Evolutionary conservation across 2,113 vertebrate genomes (phyloP), one percentile per base, ranked within the genome.

Genomic region (Prunella himalayana): DNA sequence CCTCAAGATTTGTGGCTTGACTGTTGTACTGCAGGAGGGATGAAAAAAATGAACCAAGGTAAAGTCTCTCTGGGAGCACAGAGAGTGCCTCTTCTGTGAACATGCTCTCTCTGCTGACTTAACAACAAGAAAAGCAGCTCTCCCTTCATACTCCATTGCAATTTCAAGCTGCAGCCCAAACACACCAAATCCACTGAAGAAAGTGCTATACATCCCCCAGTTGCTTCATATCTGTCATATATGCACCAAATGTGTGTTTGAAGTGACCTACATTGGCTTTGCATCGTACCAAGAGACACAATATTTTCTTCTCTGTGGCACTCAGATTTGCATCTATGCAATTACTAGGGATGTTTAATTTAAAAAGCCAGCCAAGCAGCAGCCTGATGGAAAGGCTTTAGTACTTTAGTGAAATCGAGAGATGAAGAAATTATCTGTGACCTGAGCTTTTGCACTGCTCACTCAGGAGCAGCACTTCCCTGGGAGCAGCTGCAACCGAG

Each of bases 211-310:
- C 20, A n/a, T 23, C 28, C 22, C 33, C 5, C 2, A 1, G 7
- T 28, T 56, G 37, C 41, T 80, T 54, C 66, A 33, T 9, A 41
- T 8, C 45, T 60, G 37, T 13, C 60, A 54, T 10, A 8, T 2
- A 18, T 7, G 13, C 9, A 4, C 51, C 25, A 77, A 4, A 28
- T 50, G 16, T 82, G 53, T 22, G 15, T 13, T 19, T 49, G 11
- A 39, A 77, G 68, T 50, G n/a, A 80, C 39, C 25, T 45, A 7
- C 7, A 10, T 1, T n/a, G 35, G 20, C 28, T 90, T 81, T 51
- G 59, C 20, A 10, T n/a, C 0, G 0, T 30, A 15, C 33, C 44
- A 19, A 78, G 54, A 33, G 1, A n/a, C 9, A 28, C 2, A 4
- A 1, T 3, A 25, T 18, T 78, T 59, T 39, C 56, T 88, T 64